Base-by-base conservation (phyloP, 1,140 invertebrate species). In the Calephelis virginiensis region DNA sequence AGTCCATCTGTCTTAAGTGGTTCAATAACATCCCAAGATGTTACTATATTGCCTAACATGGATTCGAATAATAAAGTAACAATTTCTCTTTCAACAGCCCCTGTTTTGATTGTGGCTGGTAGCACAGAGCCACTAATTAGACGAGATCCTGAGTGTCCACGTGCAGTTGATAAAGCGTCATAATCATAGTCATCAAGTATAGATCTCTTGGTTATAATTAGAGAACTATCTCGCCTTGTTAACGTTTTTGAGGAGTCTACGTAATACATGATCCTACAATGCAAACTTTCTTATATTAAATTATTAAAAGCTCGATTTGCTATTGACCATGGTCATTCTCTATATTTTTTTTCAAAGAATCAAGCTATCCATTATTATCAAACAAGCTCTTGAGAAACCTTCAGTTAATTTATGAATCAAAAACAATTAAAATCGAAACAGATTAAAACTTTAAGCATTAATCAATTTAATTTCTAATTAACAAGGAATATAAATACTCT, bases 11-110 rank as follows among this genome's bases (percentile, higher is more conserved):
- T 70, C 63, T 81, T 83, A 9, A 43, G 69, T 47, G 66, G 67
- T 62, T 63, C 67, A 43, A 83, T 85, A 9, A 80, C 70, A 14
- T 81, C 75, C 87, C 87, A 90, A 38, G 83, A 83, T 5, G 82
- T 75, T 8, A 90, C 78, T 47, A 90, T 87, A 66, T 64, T 69
- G 8, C 78, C 77, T 6, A 90, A 68, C 86, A 89, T 90, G 8
- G 83, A 82, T 48, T 86, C 81, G 61, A 87, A 89, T 17, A 90
- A 66, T 63, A 76, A 59, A 40, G 81, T 83, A 10, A 90, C 74
- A 10, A 90, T 69, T 78, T 90, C 85, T 66, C 77, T 86, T 66
- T 76, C 74, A 9, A 86, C 78, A 6, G 80, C 75, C 17, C 80
- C 81, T 53, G 68, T 83, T 11, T 77, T 75, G 8, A 13, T 43